Evolutionary conservation across 2,888 invertebrate genomes (phyloP), one percentile per base, ranked within the genome.

Genomic region (Dynastes tityus): DNA sequence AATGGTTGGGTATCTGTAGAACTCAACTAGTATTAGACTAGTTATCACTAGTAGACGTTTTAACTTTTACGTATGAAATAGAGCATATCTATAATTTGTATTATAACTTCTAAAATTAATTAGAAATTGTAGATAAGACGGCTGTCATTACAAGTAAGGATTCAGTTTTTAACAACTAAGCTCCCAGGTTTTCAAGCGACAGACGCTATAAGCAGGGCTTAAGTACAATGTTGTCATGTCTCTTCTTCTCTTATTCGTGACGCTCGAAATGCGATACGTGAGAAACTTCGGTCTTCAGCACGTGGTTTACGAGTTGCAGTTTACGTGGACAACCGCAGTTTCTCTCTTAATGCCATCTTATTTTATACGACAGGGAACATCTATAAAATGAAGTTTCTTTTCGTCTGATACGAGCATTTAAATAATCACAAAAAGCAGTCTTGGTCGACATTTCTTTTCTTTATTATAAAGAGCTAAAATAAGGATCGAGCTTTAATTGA

Each of bases 251-350:
- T 16, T 61, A 74, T 74, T 74, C 61, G 61, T 74, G 61, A 74
- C 27, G 73, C 45, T 74, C 63, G 82, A 83, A 82, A 83, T 82
- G 79, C 81, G 80, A 81, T 81, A 82, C 84, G 84, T 84, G 82
- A 82, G 82, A 80, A 83, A 81, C 82, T 82, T 82, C 80, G 79
- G 80, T 80, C 80, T 79, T 80, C 79, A 78, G 80, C 82, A 83
- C 82, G 80, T 82, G 81, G 81, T 82, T 80, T 80, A 79, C 79
- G 68, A 58, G 73, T 74, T 74, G 73, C 73, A 74, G 63, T 49
- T 27, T 74, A 74, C 73, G 63, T 74, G 73, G 73, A 61, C 27
- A 61, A 61, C 61, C 73, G 58, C 51, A 61, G 61, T 74, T 61
- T 74, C 73, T 16, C 61, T 74, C 61, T 74, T 45, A 74, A 61